Evolutionary conservation across 2,888 invertebrate genomes (phyloP), one percentile per base, ranked within the genome.

Genomic region (Junonia oenone): DNA sequence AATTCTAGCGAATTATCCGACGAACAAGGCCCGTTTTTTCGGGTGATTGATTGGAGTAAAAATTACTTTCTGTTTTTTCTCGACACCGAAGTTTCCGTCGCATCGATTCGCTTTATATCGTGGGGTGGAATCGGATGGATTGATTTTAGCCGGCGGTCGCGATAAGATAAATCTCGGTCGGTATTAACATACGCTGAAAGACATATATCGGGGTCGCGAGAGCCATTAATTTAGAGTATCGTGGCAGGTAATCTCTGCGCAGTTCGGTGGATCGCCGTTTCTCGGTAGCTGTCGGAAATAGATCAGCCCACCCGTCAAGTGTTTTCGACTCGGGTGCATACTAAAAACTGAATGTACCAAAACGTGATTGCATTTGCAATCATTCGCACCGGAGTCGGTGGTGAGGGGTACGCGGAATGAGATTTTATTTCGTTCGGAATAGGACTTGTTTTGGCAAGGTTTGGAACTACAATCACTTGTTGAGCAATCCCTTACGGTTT

Each of bases 1-100:
- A 87, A 90, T 90, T 88, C 87, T 88, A 83, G 86, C 80, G 90
- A 90, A 87, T 90, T 90, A 89, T 78, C 83, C 73, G 77, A 75
- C 72, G 76, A 76, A 73, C 82, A 78, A 69, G 75, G 78, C 64
- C 79, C 78, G 81, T 83, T 87, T 86, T 86, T 86, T 78, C 75
- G 69, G 68, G 79, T 90, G 89, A 90, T 90, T 90, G 89, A 90
- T 90, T 80, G 82, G 79, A 83, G 80, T 82, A 81, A 84, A 81
- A 84, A 85, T 87, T 86, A 87, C 83, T 84, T 80, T 83, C 79
- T 76, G 76, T 82, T 83, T 84, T 83, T 75, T 62, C 55, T 55
- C 48, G 56, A 57, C 63, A 65, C 63, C 67, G 65, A 58, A 64
- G 69, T 68, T 70, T 65, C 65, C 62, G 61, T 62, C 66, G 64